Evolutionary conservation across 1,140 invertebrate genomes (phyloP), one percentile per base, ranked within the genome.

Genomic region (Lepidotrigona ventralis): DNA sequence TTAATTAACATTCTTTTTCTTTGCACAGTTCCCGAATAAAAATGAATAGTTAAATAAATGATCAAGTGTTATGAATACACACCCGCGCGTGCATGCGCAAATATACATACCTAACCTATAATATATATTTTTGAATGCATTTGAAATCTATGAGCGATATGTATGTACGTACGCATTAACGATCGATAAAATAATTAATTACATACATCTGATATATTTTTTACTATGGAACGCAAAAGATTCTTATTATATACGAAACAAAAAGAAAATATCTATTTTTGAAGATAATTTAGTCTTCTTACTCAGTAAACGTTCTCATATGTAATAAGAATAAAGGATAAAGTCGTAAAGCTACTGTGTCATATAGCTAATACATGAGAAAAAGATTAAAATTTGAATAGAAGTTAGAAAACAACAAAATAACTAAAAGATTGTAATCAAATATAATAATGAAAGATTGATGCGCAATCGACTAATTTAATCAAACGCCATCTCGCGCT

Each of bases 401-500:
- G 8, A 68, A 26, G 39, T 23, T 14, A 70, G 15, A 33, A 21
- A 58, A 70, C 19, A 46, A n/a, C 33, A n/a, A 66, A 77, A 5
- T 54, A n/a, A 23, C 39, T 1, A 29, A 53, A 82, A 11, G 39
- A 51, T n/a, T 60, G n/a, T 23, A 82, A 68, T 12, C 68, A 26
- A 77, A 82, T 12, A 17, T 17, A 60, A 70, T 21, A 69, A 76
- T 46, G 46, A 80, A 21, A 56, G 21, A 46, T 70, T 69, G 53
- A 70, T 82, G 26, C 53, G 74, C 66, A 81, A 82, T 82, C 66
- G 71, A 76, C 66, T 70, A 71, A 83, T 78, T 78, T 83, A 83
- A 83, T 78, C 66, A 56, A 74, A 83, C 81, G 81, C 81, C 81
- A 83, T 83, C 81, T 83, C 81, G 81, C 78, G 81, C 68, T 83